Conservation (phyloP, 2,113 vertebrate species). For the Melanerpes aurifrons region DNA sequence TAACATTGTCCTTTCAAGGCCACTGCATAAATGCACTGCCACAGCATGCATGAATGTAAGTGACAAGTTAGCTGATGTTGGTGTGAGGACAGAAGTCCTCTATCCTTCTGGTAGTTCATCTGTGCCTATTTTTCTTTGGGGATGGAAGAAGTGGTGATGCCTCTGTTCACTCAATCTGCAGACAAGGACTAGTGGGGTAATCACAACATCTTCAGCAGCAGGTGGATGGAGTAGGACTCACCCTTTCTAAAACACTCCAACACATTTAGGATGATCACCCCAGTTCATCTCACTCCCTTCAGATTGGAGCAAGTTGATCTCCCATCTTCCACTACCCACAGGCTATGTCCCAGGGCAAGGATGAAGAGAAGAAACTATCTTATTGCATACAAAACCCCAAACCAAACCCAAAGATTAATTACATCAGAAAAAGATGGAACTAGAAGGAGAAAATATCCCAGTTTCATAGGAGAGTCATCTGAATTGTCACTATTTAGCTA, state of each 20-base stretch:
- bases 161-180: background rate
- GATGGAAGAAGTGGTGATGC: background rate
- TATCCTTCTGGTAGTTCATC: background rate
- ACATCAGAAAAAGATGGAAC: background rate
- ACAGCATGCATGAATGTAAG: background rate
- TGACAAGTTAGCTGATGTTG: background rate
- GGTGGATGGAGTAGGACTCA: background rate
- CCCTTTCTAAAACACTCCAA: background rate
- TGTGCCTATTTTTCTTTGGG: background rate
- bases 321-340: background rate
- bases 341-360: background rate
- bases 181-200: background rate
- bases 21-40: background rate
- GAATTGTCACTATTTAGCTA: background rate
- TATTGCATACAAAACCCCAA: background rate
- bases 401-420: background rate
- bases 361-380: background rate
- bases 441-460: no score
- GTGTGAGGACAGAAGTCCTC: background rate
- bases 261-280: background rate
- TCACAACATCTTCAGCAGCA: background rate
- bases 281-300: background rate
- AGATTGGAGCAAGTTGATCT: background rate
- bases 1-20: background rate
- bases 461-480: background rate